Percentiles rank a stretch among this genome's conserved stretches.
Conservation (phyloP, 2,797 vertebrate genomes). For the Cyclura pinguis region DNA sequence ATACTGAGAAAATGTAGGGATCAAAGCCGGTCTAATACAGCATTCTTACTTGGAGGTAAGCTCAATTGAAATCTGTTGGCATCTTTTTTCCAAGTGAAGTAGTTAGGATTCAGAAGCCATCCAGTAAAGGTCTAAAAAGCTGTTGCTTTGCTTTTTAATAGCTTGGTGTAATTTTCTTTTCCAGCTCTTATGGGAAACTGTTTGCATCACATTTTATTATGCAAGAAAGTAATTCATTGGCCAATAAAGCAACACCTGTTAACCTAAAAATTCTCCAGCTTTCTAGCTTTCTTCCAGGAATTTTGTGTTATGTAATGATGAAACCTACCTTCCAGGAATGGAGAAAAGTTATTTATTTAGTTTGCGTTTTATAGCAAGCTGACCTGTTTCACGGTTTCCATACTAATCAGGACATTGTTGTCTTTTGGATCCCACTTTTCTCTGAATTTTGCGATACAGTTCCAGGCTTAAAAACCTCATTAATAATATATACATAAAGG, state of each 20-base stretch:
- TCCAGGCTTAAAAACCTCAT: neutral
- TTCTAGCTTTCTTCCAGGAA: neutral
- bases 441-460: neutral
- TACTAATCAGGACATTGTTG: neutral
- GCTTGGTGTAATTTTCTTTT: neutral
- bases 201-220: neutral
- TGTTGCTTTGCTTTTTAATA: slow-evolving; percentile 13
- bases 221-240: neutral
- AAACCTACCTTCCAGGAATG: neutral
- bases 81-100: neutral
- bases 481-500: neutral
- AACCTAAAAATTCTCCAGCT: neutral
- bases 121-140: neutral
- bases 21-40: neutral
- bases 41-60: neutral
- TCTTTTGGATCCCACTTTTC: neutral
- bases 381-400: neutral
- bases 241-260: slow-evolving; percentile 1
- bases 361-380: too few species aligned
- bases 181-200: neutral
- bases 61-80: neutral
- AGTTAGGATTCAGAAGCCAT: neutral
- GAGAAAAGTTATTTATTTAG: neutral
- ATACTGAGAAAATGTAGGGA: neutral
- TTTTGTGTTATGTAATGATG: neutral